These are phyloP conservation scores for Branchinecta lindahli DNA, from an alignment of 1,140 invertebrate species.

Conservation along the genomic window DNA sequence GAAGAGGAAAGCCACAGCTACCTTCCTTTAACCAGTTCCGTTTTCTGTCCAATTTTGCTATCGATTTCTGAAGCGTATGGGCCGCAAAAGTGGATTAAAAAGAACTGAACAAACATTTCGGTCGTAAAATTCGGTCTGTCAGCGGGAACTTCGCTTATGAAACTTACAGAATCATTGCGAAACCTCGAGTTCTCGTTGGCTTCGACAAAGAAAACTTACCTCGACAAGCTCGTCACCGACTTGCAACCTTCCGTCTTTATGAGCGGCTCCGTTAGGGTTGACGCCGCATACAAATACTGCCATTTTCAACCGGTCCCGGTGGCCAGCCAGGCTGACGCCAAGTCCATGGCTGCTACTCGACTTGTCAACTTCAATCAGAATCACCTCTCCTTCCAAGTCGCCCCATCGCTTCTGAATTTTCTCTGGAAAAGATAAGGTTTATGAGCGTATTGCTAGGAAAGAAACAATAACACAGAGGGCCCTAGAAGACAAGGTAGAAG, in stretches of 20 bases:
- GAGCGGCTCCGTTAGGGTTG: slow-evolving; percentile 67
- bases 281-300: slow-evolving; percentile 90
- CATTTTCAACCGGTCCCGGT: slow-evolving; percentile 86
- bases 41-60: too few species aligned
- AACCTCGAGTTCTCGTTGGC: too few species aligned
- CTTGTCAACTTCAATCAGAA: slow-evolving; percentile 51
- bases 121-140: too few species aligned
- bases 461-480: too few species aligned
- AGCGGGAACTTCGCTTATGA: too few species aligned
- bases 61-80: too few species aligned
- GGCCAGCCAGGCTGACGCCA: slow-evolving; percentile 82
- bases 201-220: slow-evolving; percentile 35
- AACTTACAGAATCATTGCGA: too few species aligned
- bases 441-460: background rate
- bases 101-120: too few species aligned
- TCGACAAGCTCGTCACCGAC: slow-evolving; percentile 93
- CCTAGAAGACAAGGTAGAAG: too few species aligned
- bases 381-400: slow-evolving; percentile 32
- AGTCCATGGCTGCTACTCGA: slow-evolving; percentile 42
- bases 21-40: too few species aligned
- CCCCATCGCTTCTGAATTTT: slow-evolving; percentile 29
- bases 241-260: slow-evolving; percentile 53
- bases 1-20: too few species aligned
- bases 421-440: slow-evolving; percentile 23
- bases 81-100: too few species aligned